Percentiles rank a stretch among this genome's conserved stretches.
These are phyloP conservation scores for Akabosia matsudoensis DNA, from an alignment of 1,140 invertebrate genomes.

Conservation along the genomic window DNA sequence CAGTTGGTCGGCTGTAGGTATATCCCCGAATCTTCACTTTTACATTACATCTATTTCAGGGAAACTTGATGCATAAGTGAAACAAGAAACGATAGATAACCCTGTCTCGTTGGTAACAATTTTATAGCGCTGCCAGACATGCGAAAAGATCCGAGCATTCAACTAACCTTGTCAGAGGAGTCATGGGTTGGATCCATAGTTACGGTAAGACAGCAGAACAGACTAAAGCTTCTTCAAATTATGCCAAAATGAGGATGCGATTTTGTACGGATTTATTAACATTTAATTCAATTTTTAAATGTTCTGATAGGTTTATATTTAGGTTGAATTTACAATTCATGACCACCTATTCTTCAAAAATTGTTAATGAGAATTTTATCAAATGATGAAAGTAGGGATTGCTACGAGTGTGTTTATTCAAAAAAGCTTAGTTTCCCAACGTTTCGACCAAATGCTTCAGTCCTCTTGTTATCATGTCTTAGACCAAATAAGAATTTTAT, in stretches of 20 bases:
- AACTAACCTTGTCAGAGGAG: background rate
- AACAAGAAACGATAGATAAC: no score
- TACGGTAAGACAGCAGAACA: background rate
- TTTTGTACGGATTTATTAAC: no score
- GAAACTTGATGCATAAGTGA: no score
- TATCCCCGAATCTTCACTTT: background rate
- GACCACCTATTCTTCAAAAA: background rate
- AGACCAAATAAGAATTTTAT: no score
- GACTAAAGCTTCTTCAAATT: background rate
- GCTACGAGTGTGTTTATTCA: no score
- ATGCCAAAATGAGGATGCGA: background rate
- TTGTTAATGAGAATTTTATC: background rate
- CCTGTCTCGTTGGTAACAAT: background rate
- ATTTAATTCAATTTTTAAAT: background rate
- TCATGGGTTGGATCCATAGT: conserved; percentile 19
- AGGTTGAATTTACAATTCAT: background rate
- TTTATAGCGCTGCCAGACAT: conserved; percentile 10
- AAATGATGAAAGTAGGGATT: no score
- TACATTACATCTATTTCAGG: background rate
- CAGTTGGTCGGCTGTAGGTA: conserved; percentile 23
- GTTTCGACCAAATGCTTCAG: no score
- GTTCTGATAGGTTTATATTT: background rate
- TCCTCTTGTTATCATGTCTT: no score
- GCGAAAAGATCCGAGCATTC: conserved; percentile 1
- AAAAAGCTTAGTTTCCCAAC: no score